Base-by-base conservation (phyloP, 2,888 invertebrate genomes). In the Punctoribates punctum region DNA sequence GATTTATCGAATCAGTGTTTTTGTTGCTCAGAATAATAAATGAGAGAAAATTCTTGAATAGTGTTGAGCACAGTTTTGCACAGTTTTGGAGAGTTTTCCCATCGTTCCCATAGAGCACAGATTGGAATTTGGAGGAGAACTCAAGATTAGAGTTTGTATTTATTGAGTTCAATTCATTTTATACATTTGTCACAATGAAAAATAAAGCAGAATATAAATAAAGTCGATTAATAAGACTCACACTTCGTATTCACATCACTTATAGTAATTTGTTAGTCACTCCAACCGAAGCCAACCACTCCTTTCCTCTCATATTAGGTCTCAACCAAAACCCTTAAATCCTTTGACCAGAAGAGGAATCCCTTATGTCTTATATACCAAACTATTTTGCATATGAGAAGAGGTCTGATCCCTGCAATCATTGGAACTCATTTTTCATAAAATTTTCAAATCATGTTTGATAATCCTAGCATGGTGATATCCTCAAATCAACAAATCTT, bases 191-290 rank as follows among this genome's bases (percentile, higher is more conserved):
- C 51, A 51, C 51, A 51, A 51, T 51, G 51, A 51, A 51, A 51
- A 51, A 51, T 51, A 51, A 51, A 51, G 51, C 51, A 51, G 51
- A 51, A 51, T 51, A 51, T 51, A 51, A 51, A 51, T 51, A 51
- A 51, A 51, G 51, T 51, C 51, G 5, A 51, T 51, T 51, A 51
- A 51, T 51, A 51, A 51, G 20, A 11, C 51, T 51, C 51, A 51
- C n/a, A 51, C 17, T 11, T 6, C 4, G 17, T 51, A 51, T 51
- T 51, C 51, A 51, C 11, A 51, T 51, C n/a, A 51, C 51, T 3
- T 6, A 11, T 4, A 20, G 51, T 20, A 51, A 51, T 51, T n/a
- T 51, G 17, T 51, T 51, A n/a, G 51, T 20, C 3, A 51, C 3
- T 15, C 51, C 8, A 34, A 34, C 3, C 34, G 3, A 51, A 51